These are phyloP conservation scores for Steinernema feltiae DNA, from an alignment of 1,140 invertebrate species.

Conservation along the genomic window DNA sequence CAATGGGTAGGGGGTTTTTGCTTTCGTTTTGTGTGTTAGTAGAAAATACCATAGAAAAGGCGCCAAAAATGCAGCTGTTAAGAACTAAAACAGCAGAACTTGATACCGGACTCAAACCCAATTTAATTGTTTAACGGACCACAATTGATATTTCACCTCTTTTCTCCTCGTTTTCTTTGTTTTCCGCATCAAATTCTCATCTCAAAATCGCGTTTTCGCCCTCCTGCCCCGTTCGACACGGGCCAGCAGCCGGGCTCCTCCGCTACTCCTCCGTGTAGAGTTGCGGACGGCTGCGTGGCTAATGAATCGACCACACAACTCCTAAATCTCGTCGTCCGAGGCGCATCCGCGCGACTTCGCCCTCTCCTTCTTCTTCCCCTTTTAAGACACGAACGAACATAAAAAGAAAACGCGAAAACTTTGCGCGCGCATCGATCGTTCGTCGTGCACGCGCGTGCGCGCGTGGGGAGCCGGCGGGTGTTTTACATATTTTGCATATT, in stretches of 20 bases:
- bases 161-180: no score
- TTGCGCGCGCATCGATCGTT: neutral
- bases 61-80: neutral
- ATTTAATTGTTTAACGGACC: no score
- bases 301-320: slow-evolving; percentile 15
- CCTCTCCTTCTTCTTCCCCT: no score
- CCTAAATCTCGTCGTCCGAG: neutral
- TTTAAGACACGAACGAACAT: no score
- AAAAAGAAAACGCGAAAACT: slow-evolving; percentile 14
- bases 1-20: no score
- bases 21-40: no score
- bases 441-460: neutral
- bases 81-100: neutral
- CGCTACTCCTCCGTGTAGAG: no score
- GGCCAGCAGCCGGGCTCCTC: neutral
- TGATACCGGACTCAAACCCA: neutral
- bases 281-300: no score
- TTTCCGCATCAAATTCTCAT: no score
- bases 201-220: neutral
- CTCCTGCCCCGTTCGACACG: neutral
- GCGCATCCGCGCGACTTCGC: slow-evolving; percentile 6
- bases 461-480: neutral
- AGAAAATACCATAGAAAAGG: neutral
- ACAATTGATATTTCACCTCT: no score
- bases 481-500: no score